Evolutionary conservation across 2,113 vertebrate genomes (phyloP).

Genomic region (Gymnogyps californianus): DNA sequence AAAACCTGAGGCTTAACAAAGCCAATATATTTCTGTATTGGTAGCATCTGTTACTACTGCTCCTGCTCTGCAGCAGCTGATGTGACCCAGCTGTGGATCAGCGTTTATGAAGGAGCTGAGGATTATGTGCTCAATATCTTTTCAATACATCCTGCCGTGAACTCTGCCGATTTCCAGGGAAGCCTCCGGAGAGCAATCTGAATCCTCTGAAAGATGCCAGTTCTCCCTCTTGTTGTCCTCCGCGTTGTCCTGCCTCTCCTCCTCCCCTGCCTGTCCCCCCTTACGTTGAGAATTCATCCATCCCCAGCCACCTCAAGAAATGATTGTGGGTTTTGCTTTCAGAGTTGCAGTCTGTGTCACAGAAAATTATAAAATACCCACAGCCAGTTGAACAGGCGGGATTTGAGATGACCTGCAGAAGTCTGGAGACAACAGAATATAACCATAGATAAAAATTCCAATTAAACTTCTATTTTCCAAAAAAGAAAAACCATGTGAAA

Average conservation of each 20-base stretch:
- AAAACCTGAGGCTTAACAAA: neutral
- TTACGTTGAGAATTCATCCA: neutral
- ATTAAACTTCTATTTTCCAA: neutral
- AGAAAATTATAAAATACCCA: conserved; percentile 2
- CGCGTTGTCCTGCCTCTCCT: neutral
- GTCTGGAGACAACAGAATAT: neutral
- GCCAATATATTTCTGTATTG: neutral
- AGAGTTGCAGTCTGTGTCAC: neutral
- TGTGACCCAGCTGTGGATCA: conserved; percentile 47
- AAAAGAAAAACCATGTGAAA: neutral
- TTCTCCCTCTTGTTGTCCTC: neutral
- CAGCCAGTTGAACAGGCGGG: neutral
- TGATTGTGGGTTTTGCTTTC: neutral
- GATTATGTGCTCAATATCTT: conserved; percentile 30
- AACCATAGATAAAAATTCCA: neutral
- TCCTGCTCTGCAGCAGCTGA: conserved; percentile 26
- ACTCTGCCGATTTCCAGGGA: neutral
- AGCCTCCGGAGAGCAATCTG: neutral
- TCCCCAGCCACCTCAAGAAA: neutral
- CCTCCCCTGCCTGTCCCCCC: neutral
- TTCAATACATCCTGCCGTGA: conserved; percentile 8
- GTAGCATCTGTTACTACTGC: conserved; percentile 15
- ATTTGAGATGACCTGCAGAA: conserved; percentile 5
- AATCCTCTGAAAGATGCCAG: neutral
- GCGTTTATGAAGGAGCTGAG: neutral